Percentiles rank a stretch among this genome's conserved stretches.
Conservation (phyloP, 2,797 vertebrate genomes). For the Sebastes minor region DNA sequence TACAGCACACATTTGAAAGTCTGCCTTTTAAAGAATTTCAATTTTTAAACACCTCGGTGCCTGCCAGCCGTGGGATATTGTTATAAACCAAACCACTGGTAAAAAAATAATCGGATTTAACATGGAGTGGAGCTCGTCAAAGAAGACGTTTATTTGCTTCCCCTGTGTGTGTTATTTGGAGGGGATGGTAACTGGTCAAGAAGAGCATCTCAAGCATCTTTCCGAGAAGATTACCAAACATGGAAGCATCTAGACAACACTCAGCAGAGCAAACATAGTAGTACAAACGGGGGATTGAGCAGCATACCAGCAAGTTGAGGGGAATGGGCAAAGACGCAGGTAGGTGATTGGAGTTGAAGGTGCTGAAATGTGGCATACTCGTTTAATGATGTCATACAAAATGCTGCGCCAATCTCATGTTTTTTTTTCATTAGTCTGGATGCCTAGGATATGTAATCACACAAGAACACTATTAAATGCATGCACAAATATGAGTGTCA, state of each 20-base stretch:
- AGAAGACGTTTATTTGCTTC: neutral
- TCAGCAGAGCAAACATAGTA: neutral
- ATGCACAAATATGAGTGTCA: too few species aligned
- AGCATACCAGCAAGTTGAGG: too few species aligned
- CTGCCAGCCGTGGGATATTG: neutral
- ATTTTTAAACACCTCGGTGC: neutral
- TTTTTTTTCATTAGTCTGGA: neutral
- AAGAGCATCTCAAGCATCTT: neutral
- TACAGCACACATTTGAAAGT: neutral
- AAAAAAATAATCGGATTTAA: neutral
- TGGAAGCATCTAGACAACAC: neutral
- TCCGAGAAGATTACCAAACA: neutral
- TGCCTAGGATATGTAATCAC: neutral
- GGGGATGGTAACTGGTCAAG: neutral
- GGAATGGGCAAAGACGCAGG: too few species aligned
- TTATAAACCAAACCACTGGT: neutral
- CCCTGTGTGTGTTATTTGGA: neutral
- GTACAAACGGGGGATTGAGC: too few species aligned
- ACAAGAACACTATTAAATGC: too few species aligned
- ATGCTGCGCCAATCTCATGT: too few species aligned
- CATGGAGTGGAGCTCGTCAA: neutral
- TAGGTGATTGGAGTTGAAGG: neutral
- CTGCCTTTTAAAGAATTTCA: neutral
- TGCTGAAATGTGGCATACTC: neutral
- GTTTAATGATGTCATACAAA: neutral